Base-by-base conservation (phyloP, 2,888 invertebrate genomes). In the Papilio demoleus region DNA sequence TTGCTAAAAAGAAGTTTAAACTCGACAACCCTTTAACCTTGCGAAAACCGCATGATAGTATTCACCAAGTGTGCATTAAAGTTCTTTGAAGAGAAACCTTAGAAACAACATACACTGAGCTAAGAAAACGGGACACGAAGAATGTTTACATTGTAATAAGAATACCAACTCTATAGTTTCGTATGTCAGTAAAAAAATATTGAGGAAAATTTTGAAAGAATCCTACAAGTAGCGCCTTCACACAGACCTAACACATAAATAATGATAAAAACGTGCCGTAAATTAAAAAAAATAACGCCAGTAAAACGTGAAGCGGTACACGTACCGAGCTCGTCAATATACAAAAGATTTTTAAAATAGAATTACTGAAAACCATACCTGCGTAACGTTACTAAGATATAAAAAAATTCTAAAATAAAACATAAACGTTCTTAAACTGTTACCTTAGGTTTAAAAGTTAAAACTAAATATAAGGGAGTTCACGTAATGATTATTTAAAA, bases 341-440 rank as follows among this genome's bases (percentile, higher is more conserved):
- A 67, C 36, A 64, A 77, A 75, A 75, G 77, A 72, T 78, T 75
- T 68, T 63, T 59, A 82, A 89, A 86, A 88, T 84, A 88, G 82
- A 83, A 74, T 74, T 80, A 81, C 78, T 80, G 85, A 83, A 82
- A 86, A 85, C 83, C 84, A 81, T 85, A 77, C 79, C 79, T 80
- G 81, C 76, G 79, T 82, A 85, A 84, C 85, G 82, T 83, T 88
- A 88, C 88, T 88, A 85, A 88, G 83, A 85, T 79, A 79, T 56
- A 27, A 56, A 56, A n/a, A 78, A 78, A 14, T 9, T 27, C 42
- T 45, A 19, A 27, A 62, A 62, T 34, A 27, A 27, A 9, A n/a
- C 12, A 31, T 4, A 40, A 50, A 60, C 11, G 36, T 5, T 27
- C 6, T 24, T 14, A 27, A 12, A 50, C 11, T 12, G 24, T 47